A percentile compares a stretch with the other conserved stretches of the same genome.
Evolutionary conservation across 2,888 invertebrate species (phyloP).

Genomic region (Iphiclides podalirius): DNA sequence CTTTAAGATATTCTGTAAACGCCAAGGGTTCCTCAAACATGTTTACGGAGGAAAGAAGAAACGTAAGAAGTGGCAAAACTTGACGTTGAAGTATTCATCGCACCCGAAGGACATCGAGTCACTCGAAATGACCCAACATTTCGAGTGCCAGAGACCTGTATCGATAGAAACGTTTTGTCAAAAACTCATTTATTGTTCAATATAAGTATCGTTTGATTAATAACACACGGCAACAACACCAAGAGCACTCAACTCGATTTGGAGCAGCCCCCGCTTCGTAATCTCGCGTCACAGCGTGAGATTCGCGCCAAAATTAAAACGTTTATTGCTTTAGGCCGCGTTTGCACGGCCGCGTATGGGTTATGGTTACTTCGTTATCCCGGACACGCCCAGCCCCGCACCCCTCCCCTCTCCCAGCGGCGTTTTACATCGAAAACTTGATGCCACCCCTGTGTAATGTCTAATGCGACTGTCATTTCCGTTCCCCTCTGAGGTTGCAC

Average conservation of each 20-base stretch:
- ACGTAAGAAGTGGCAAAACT: too few species aligned
- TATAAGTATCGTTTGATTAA: too few species aligned
- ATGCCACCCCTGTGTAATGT: conserved; percentile 69
- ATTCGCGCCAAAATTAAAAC: conserved; percentile 78
- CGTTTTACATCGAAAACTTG: conserved; percentile 63
- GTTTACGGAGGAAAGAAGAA: neutral
- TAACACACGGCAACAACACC: too few species aligned
- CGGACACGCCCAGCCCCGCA: conserved; percentile 60
- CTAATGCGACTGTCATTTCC: conserved; percentile 69
- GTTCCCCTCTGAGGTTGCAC: too few species aligned
- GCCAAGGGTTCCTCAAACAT: too few species aligned
- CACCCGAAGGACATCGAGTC: conserved; percentile 27
- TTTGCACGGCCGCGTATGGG: conserved; percentile 76
- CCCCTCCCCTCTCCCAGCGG: conserved; percentile 45
- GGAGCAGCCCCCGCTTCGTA: conserved; percentile 49
- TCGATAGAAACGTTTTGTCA: too few species aligned
- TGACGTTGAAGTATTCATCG: too few species aligned
- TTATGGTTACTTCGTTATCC: conserved; percentile 76
- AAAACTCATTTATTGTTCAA: too few species aligned
- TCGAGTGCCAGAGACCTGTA: too few species aligned
- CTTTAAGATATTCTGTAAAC: too few species aligned
- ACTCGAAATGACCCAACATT: too few species aligned
- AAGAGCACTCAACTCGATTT: too few species aligned
- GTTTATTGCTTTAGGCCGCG: conserved; percentile 76
- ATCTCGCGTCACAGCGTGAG: conserved; percentile 77